Evolutionary conservation across 2,797 vertebrate species (phyloP), one percentile per base, ranked within the genome.

Genomic region (Poecilia gillii): DNA sequence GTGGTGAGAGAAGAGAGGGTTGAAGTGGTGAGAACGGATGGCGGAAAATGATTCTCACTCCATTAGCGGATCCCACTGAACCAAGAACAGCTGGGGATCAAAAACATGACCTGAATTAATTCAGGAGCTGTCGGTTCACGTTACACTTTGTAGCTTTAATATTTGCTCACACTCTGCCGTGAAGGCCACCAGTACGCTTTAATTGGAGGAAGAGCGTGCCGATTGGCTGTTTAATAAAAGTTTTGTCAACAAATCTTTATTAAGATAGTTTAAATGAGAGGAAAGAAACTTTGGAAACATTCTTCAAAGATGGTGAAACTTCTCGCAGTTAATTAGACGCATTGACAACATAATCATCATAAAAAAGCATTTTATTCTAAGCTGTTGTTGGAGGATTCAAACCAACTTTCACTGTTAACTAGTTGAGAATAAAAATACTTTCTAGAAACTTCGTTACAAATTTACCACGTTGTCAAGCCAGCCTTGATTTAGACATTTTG

Each of bases 41-140:
- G 75, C 53, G 18, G 73, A 72, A 45, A 73, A 74, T 43, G 79
- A 59, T 62, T 85, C 76, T 77, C 86, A 59, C 53, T 79, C 72
- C 71, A 23, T 83, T 86, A 85, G 82, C 83, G 0, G 72, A 84
- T 87, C 80, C 70, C 28, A 77, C 75, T 73, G 72, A 84, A 31
- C 43, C 39, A 57, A 16, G 28, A 5, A 33, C 13, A 25, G 36
- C 23, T 36, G 51, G 4, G 36, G 46, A 70, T 41, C 20, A 14
- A 1, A 71, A 78, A 39, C 18, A 9, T 2, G 59, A 41, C 53
- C 1, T 5, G 11, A 76, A 33, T 72, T 72, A 39, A 71, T 71
- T 64, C 57, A 64, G 20, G 25, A 73, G 4, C 57, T 41, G 31
- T 36, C 72, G 9, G 2, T 47, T 75, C 25, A 53, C 13, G 33